A percentile compares a stretch with the other conserved stretches of the same genome.
phyloP scores from a whole-genome alignment of 2,113 vertebrate genomes.

The Lepus timidus region DNA sequence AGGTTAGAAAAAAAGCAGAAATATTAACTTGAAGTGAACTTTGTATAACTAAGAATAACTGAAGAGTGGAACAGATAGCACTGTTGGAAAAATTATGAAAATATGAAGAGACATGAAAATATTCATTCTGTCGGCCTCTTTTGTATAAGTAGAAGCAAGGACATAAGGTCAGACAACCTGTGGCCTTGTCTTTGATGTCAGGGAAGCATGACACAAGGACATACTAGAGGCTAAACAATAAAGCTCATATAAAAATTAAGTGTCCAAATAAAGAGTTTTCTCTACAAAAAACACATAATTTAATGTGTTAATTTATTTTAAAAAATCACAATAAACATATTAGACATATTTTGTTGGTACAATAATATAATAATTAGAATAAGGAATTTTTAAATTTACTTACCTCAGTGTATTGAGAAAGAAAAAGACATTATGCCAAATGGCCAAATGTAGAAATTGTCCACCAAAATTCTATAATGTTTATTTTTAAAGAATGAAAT shows the following conservation, averaged over 20 bases:
- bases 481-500: neutral
- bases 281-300: neutral
- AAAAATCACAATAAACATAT: neutral
- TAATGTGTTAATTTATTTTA: neutral
- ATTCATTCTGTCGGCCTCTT: neutral
- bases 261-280: neutral
- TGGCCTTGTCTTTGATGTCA: neutral
- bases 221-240: too few species aligned
- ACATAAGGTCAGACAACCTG: neutral
- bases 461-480: neutral
- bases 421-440: neutral
- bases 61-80: neutral
- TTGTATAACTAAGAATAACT: too few species aligned
- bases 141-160: neutral
- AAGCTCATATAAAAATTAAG: neutral
- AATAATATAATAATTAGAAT: too few species aligned
- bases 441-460: neutral
- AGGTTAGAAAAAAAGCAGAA: neutral
- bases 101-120: neutral
- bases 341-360: neutral
- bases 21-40: neutral
- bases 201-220: too few species aligned
- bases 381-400: neutral
- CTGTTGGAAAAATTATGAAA: neutral
- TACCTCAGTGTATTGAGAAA: neutral